Percentiles rank a stretch among this genome's conserved stretches.
phyloP scores from a whole-genome alignment of 2,797 vertebrate genomes.

The Catharus ustulatus region DNA sequence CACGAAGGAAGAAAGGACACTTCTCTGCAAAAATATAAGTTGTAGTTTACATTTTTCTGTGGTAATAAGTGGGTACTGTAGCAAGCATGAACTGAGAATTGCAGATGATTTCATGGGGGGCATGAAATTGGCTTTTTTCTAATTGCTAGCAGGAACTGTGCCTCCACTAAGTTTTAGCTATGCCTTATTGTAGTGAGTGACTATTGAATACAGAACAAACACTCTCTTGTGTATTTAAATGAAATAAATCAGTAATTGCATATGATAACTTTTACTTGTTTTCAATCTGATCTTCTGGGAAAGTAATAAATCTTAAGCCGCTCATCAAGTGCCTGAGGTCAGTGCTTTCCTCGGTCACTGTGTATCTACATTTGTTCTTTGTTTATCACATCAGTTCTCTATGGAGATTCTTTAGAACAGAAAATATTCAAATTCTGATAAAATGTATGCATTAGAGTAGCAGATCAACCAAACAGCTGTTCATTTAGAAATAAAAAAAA shows the following conservation, averaged over 20 bases:
- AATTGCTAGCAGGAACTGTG: neutral
- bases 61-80: neutral
- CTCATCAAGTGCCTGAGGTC: neutral
- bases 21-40: neutral
- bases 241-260: neutral
- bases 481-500: neutral
- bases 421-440: neutral
- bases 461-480: neutral
- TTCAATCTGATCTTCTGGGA: neutral
- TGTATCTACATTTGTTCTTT: neutral
- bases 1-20: neutral
- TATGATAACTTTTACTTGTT: neutral
- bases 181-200: neutral
- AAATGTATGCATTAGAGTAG: neutral
- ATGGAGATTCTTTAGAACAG: neutral
- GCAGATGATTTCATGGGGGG: neutral
- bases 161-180: neutral
- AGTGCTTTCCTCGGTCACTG: neutral
- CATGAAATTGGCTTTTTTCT: neutral
- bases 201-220: neutral
- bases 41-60: neutral
- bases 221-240: neutral
- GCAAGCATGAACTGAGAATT: neutral
- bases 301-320: neutral
- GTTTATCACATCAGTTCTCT: neutral